Base-by-base conservation (phyloP, 1,140 invertebrate genomes). In the Leptoteleia sp. region DNA sequence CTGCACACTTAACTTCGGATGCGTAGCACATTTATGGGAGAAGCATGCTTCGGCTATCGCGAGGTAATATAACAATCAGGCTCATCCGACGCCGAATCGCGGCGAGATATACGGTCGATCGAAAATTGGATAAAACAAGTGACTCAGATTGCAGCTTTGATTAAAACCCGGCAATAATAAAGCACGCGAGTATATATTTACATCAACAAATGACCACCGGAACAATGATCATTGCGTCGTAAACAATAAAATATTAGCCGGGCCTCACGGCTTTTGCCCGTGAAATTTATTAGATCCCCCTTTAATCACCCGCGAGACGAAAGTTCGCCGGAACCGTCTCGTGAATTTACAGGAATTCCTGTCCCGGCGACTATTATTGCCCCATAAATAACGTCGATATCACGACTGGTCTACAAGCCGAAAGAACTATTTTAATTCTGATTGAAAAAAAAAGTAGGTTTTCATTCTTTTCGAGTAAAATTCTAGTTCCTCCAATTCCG, bases 251-350 rank as follows among this genome's bases (percentile, higher is more conserved):
- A 77, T 61, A 71, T 71, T 40, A 40, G 31, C 31, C 17, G 37
- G 27, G 13, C 9, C 31, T 25, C 15, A 31, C 54, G 35, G 13
- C 25, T 43, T 42, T 45, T 45, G 31, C 38, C 25, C 47, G 27
- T 27, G 22, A 67, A 79, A 68, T 73, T 79, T 79, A 79, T 79
- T 79, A 65, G 76, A 68, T 64, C 40, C 55, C 19, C 33, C n/a
- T 78, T 78, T 72, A 78, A 72, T 72, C 76, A 68, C 48, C 27
- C 31, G 42, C 57, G 50, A 65, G 71, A 65, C 33, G 50, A 64
- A 73, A 73, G 50, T 57, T 35, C 22, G 33, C 11, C 54, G 19
- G 57, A 62, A 64, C 17, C 15, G 57, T 64, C 59, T 40, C 40
- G 12, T 50, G 61, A 19, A 57, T 75, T 75, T 59, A 43, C 61